Percentiles rank a stretch among this genome's conserved stretches.
These are phyloP conservation scores for Scaptomyza pallida DNA, from an alignment of 1,140 invertebrate species.

Conservation along the genomic window DNA sequence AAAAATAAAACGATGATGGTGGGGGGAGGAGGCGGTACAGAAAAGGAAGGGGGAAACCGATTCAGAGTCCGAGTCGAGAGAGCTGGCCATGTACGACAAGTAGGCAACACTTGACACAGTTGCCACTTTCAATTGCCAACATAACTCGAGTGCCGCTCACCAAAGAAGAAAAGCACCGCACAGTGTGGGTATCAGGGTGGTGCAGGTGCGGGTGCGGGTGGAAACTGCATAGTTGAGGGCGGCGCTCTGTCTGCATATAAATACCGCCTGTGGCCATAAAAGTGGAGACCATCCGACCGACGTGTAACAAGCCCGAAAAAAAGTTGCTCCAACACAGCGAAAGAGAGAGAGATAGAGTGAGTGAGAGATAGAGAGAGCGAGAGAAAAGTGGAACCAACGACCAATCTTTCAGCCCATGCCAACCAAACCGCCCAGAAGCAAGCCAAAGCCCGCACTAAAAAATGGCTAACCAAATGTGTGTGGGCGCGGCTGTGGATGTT, in stretches of 20 bases:
- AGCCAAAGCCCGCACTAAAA: conserved; percentile 65
- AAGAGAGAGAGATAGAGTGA: too few species aligned
- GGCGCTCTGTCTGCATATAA: conserved; percentile 79
- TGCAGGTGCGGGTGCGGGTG: neutral
- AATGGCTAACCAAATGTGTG: conserved; percentile 80
- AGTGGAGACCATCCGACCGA: conserved; percentile 80
- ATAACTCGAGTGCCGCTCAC: conserved; percentile 73
- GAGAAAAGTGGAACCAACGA: conserved; percentile 24
- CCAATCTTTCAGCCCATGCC: conserved; percentile 28
- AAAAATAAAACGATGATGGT: conserved; percentile 3
- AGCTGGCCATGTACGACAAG: conserved; percentile 76
- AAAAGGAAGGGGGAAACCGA: neutral
- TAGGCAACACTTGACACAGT: conserved; percentile 84
- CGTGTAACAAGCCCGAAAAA: conserved; percentile 60
- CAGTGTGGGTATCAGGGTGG: neutral
- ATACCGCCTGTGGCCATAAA: conserved; percentile 84
- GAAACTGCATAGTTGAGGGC: conserved; percentile 54
- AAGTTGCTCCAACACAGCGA: conserved; percentile 26
- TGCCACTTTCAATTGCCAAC: conserved; percentile 84
- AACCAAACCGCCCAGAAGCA: conserved; percentile 1
- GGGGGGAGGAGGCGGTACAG: neutral
- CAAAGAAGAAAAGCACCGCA: conserved; percentile 32
- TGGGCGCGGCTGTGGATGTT: conserved; percentile 74
- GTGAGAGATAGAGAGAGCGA: neutral
- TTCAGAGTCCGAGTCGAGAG: conserved; percentile 30